These are phyloP conservation scores for Odontocerum albicorne DNA, from an alignment of 2,888 invertebrate species.

Conservation along the genomic window DNA sequence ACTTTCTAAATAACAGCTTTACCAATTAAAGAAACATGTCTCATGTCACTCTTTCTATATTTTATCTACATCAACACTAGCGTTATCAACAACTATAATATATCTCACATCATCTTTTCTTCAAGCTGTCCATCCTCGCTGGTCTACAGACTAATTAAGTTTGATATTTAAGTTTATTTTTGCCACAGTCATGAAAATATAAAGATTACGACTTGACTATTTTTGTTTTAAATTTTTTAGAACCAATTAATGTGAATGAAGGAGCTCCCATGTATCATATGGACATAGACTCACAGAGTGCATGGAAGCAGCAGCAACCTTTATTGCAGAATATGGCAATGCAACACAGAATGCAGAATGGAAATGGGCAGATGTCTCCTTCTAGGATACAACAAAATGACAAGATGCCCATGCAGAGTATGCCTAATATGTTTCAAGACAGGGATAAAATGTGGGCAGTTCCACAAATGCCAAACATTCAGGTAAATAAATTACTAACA, in stretches of 20 bases:
- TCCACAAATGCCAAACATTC: constrained; percentile 31
- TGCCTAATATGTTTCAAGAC: constrained; percentile 34
- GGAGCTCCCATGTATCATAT: constrained; percentile 34
- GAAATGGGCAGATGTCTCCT: constrained; percentile 23
- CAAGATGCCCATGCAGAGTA: constrained; percentile 25
- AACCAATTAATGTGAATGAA: constrained; percentile 31
- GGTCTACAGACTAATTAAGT: too few relatives aligned
- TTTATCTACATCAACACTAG: too few relatives aligned
- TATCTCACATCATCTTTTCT: too few relatives aligned
- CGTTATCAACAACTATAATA: too few relatives aligned
- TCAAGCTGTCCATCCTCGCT: too few relatives aligned
- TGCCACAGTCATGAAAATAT: too few relatives aligned
- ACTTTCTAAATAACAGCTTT: too few relatives aligned
- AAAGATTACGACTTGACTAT: too few relatives aligned
- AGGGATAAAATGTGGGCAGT: constrained; percentile 37
- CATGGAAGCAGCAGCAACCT: constrained; percentile 32
- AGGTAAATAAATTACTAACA: too few relatives aligned
- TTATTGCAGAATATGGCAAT: constrained; percentile 24
- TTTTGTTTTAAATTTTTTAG: constrained; percentile 24
- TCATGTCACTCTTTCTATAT: too few relatives aligned
- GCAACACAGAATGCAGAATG: constrained; percentile 26
- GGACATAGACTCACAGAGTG: constrained; percentile 33
- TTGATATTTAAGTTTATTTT: too few relatives aligned
- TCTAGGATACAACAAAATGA: constrained; percentile 24
- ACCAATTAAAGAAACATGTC: too few relatives aligned